Base-by-base conservation (phyloP, 2,113 vertebrate species). In the Picathartes gymnocephalus region DNA sequence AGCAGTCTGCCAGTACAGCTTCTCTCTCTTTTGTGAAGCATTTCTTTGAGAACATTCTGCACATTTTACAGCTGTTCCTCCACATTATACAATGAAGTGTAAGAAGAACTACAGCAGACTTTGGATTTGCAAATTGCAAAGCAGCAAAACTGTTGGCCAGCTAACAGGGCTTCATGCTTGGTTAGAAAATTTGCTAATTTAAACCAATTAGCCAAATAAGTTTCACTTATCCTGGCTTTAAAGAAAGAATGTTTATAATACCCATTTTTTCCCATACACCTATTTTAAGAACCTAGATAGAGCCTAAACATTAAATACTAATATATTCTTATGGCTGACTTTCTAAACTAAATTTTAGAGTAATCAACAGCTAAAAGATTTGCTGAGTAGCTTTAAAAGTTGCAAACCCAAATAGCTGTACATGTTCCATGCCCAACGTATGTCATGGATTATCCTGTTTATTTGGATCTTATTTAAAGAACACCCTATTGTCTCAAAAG, bases 31-130 rank as follows among this genome's bases (percentile, higher is more conserved):
- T 95, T 96, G 95, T 96, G 30, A 92, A 94, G 78, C 4, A 0
- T 87, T 93, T 95, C 93, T 97, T 96, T 96, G 94, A 96, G 95
- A 97, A 96, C 92, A 96, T 95, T 96, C 93, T 96, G 96, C 94
- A 96, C 92, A 93, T 95, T 96, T 96, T 97, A 96, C 97, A 97
- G 96, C 94, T 96, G 96, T 97, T 97, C 95, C 95, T 92, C 92
- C 84, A 89, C 94, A 95, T 88, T 93, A 94, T 89, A 97, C 94
- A 97, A 95, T 97, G 95, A 97, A 96, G 93, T 88, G 65, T 89
- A 96, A 97, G 83, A 92, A 91, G 79, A 88, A 93, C 86, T 88
- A 88, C 94, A 92, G 90, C 94, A 95, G 95, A 96, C 93, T 86
- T 94, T 50, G 90, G 90, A 96, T 95, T 96, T 96, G 96, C 95